Evolutionary conservation across 2,113 vertebrate species (phyloP), one percentile per base, ranked within the genome.

Genomic region (Copsychus sechellarum): DNA sequence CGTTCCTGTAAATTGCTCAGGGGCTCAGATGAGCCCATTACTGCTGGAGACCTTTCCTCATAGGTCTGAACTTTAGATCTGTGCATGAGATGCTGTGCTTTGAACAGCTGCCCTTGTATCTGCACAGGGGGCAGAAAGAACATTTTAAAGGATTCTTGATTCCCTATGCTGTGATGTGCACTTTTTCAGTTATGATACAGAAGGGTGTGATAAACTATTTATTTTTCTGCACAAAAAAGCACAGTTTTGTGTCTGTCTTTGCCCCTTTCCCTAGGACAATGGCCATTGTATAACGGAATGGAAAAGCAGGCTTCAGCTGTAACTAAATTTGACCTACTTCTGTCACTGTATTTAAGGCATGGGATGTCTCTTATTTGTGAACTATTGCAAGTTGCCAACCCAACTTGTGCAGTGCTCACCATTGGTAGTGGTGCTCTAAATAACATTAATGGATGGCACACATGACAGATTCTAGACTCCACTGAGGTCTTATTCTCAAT

Each of bases 361-460:
- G 12, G 3, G 23, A 34, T 43, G 12, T 43, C 18, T 61, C 34
- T 78, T 12, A 40, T 8, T 40, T 53, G 24, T 20, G 24, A 74
- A 7, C 33, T 66, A 29, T 2, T 62, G 19, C 9, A 38, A 47
- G 33, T 5, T 66, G 28, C 38, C 20, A 4, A 0, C 45, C 38
- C 42, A 65, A 0, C 34, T 6, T 34, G 43, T 3, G 2, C 38
- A 34, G 24, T 0, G 2, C 54, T 64, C 7, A 2, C 8, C 8
- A 3, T 3, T 9, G 43, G 24, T 19, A 48, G 65, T 12, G 60
- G 26, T 34, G 57, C 18, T 38, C 8, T n/a, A 34, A 48, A 47
- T 0, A 42, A 21, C 11, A 33, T 53, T 26, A 23, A 12, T 7
- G 40, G 24, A 17, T 53, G 51, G n/a, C 25, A 17, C 31, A 6